Evolutionary conservation across 2,888 invertebrate genomes (phyloP).

Genomic region (Pristionchus japonicus): DNA sequence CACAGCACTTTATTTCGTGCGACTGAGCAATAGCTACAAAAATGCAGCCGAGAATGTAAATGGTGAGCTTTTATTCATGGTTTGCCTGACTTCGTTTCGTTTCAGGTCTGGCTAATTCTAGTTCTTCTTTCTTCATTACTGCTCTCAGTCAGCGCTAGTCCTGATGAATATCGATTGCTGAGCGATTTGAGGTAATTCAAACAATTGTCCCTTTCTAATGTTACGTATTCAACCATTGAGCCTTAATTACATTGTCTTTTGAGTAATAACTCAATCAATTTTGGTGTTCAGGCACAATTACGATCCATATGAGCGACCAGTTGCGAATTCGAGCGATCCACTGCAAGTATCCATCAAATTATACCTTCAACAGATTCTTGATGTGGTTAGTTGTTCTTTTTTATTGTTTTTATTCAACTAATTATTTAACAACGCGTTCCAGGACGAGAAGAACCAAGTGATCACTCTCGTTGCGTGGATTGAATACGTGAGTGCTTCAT

Average conservation of each 20-base stretch:
- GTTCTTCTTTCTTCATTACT: not conserved
- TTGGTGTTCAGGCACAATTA: constrained; percentile 57
- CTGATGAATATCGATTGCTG: constrained; percentile 63
- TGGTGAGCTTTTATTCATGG: not conserved
- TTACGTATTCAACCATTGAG: not conserved
- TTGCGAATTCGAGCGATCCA: constrained; percentile 64
- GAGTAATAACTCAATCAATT: not conserved
- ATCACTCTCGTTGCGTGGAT: constrained; percentile 68
- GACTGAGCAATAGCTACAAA: not conserved
- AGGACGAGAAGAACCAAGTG: constrained; percentile 71
- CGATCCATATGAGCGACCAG: constrained; percentile 67
- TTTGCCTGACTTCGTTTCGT: not conserved
- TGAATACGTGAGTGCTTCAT: constrained; percentile 56
- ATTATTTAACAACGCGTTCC: not conserved
- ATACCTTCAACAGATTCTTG: constrained; percentile 67
- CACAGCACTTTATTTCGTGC: not conserved
- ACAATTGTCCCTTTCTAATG: too few species aligned
- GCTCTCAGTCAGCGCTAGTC: constrained; percentile 47
- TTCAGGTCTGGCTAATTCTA: not conserved
- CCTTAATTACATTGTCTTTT: too few species aligned
- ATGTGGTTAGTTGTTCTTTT: constrained; percentile 58
- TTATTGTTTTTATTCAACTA: not conserved
- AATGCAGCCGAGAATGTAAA: constrained; percentile 26
- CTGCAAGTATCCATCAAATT: constrained; percentile 65
- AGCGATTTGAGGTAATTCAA: constrained; percentile 54